Conservation (phyloP, 2,797 vertebrate species). For the Anas flavirostris region DNA sequence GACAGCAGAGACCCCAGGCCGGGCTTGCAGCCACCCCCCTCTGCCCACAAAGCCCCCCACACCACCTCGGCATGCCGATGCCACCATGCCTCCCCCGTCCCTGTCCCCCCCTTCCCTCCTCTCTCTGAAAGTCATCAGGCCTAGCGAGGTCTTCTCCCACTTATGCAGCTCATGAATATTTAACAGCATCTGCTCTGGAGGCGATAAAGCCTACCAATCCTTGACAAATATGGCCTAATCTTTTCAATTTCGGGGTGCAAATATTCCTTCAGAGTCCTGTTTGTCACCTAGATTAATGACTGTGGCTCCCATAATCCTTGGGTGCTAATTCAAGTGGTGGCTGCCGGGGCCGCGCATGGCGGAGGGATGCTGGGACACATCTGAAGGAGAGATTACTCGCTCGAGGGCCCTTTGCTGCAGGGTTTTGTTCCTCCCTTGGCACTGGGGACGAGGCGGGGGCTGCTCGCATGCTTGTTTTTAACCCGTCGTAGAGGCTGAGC, state of each 20-base stretch:
- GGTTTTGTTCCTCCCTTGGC: background rate
- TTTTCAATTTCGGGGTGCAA: slow-evolving; percentile 99
- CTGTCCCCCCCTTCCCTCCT: slow-evolving; percentile 21
- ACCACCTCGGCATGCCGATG: background rate
- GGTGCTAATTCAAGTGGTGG: slow-evolving; percentile 99
- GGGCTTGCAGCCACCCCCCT: background rate
- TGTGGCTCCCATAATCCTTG: slow-evolving; percentile 97
- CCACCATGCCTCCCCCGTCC: background rate
- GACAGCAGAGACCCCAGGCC: accelerated
- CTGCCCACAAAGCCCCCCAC: background rate
- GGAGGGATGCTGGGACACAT: slow-evolving; percentile 87
- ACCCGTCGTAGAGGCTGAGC: background rate
- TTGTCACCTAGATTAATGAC: slow-evolving; percentile 99
- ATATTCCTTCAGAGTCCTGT: slow-evolving; percentile 99
- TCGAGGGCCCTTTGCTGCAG: slow-evolving; percentile 62
- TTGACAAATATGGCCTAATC: slow-evolving; percentile 99
- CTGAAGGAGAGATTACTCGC: slow-evolving; percentile 86
- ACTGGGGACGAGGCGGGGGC: background rate
- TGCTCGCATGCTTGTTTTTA: background rate
- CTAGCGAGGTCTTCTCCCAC: slow-evolving; percentile 83
- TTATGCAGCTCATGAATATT: slow-evolving; percentile 96
- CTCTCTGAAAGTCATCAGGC: slow-evolving; percentile 82
- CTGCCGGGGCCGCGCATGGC: slow-evolving; percentile 83
- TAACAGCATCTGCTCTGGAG: slow-evolving; percentile 97
- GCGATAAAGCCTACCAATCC: slow-evolving; percentile 94